phyloP scores from a whole-genome alignment of 2,888 invertebrate species.

The Gibbula magus region DNA sequence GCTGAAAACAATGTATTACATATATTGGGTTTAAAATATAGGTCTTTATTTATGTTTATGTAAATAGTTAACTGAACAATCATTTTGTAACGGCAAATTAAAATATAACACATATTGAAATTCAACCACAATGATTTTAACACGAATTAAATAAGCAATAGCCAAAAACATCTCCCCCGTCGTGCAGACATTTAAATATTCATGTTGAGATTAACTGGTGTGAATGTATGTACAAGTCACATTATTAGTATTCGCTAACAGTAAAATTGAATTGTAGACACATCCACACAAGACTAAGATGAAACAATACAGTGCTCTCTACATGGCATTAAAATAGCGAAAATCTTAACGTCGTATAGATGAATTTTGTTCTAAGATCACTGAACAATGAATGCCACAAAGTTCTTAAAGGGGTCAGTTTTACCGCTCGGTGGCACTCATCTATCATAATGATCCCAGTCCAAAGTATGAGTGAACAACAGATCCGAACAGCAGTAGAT shows the following conservation, averaged over 20 bases:
- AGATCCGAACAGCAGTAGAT: neutral
- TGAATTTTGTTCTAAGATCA: neutral
- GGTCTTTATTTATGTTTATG: neutral
- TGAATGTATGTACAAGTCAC: no score
- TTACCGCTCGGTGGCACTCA: neutral
- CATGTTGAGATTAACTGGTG: no score
- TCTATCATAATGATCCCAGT: neutral
- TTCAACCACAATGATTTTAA: neutral
- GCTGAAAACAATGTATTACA: neutral
- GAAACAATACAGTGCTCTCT: neutral
- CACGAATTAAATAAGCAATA: neutral
- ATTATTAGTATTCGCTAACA: no score
- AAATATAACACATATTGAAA: neutral
- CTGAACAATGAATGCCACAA: constrained; percentile 2
- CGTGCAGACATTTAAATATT: neutral
- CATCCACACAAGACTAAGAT: neutral
- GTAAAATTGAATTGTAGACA: neutral
- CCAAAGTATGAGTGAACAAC: neutral
- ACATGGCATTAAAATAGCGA: neutral
- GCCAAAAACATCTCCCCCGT: neutral
- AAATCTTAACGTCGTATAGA: no score
- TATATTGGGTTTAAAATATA: constrained; percentile 1
- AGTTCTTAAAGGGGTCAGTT: constrained; percentile 8
- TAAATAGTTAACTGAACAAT: neutral
- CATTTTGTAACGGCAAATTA: neutral